Evolutionary conservation across 1,140 invertebrate species (phyloP), one percentile per base, ranked within the genome.

Genomic region (Goniozus legneri): DNA sequence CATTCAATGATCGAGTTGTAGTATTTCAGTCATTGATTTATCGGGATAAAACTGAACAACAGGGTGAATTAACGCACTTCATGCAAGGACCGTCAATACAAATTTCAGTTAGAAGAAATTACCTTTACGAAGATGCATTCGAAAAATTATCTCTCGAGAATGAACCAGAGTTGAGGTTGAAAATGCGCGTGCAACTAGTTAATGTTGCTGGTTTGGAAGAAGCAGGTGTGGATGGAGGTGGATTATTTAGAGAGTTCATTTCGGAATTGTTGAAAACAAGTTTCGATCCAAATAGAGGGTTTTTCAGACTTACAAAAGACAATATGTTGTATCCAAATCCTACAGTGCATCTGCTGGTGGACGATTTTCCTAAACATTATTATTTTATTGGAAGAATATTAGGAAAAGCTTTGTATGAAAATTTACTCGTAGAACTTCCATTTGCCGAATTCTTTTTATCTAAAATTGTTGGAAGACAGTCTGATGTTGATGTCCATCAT

Each of bases 121-220:
- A 95, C 76, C 78, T 98, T 0, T 98, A 98, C 71, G 96, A 98
- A 76, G 96, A 98, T 78, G 92, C 95, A 0, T 97, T 94, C 73
- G 92, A 95, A 20, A 95, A 95, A 72, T 74, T 98, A 0, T 92
- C 92, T 3, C 81, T 81, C 1, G 89, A 93, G 60, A 97, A 95
- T 79, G 93, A 95, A 64, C 88, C 91, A 0, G 91, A 96, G 64
- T 63, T 97, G 47, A 84, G 91, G 50, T 71, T 88, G 10, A 88
- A 89, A 65, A 85, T 97, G 69, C 76, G 92, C 47, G 89, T 98
- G 2, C 89, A 95, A 63, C 77, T 98, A 43, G 84, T 95, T 16
- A 97, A 96, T 63, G 84, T 84, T 18, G 87, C 88, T 8, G 95
- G 95, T 0, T 71, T 92, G 7, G 89, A 95, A 59, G 96, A 98